Conservation (phyloP, 1,140 invertebrate genomes). For the Schmidtea mediterranea region DNA sequence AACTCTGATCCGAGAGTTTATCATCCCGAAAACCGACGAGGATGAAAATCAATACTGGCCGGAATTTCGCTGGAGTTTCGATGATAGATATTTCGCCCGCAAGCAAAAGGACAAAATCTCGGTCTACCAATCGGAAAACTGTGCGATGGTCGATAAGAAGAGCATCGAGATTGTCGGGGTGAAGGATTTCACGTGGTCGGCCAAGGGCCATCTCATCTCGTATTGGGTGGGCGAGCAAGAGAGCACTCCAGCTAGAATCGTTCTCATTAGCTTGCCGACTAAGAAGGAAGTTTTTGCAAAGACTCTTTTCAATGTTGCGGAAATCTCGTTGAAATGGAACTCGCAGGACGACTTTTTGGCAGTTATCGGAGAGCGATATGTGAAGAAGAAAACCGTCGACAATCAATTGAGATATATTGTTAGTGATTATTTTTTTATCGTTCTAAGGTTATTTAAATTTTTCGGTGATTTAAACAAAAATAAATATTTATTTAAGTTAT, state of each 20-base stretch:
- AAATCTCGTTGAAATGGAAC: slow-evolving; percentile 96
- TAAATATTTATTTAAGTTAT: no score
- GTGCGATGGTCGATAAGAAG: slow-evolving; percentile 68
- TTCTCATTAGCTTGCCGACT: slow-evolving; percentile 34
- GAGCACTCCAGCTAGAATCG: slow-evolving; percentile 38
- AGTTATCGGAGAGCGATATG: slow-evolving; percentile 87
- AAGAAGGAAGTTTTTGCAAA: slow-evolving; percentile 71
- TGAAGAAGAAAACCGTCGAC: slow-evolving; percentile 59
- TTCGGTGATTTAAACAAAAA: no score
- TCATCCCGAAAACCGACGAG: no score
- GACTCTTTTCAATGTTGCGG: slow-evolving; percentile 85
- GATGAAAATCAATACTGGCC: not conserved
- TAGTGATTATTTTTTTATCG: no score
- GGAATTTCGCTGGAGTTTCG: slow-evolving; percentile 50
- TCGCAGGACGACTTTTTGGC: slow-evolving; percentile 86
- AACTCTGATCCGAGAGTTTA: no score
- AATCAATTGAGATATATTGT: slow-evolving; percentile 17
- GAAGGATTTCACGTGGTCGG: slow-evolving; percentile 83
- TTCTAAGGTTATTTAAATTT: no score
- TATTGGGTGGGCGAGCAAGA: slow-evolving; percentile 77
- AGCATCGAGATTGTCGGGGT: slow-evolving; percentile 70
- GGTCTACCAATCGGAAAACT: slow-evolving; percentile 66
- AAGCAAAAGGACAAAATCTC: slow-evolving; percentile 43
- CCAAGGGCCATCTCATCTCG: slow-evolving; percentile 72
- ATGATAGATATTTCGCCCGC: slow-evolving; percentile 79